A percentile compares a stretch with the other conserved stretches of the same genome.
Conservation (phyloP, 2,888 invertebrate genomes). For the Eupithecia tripunctaria region DNA sequence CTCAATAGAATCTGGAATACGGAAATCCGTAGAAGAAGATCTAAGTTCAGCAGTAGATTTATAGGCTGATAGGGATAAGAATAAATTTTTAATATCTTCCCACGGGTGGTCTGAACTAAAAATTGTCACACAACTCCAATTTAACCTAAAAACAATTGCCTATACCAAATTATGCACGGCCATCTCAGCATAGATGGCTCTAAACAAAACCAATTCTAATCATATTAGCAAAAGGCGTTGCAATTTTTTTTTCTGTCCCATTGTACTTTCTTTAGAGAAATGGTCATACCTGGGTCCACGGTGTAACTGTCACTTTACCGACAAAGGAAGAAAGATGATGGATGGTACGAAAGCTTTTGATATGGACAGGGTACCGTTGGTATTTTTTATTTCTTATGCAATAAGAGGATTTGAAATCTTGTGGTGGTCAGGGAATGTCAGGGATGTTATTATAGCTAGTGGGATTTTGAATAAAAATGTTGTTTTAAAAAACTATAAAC, state of each 20-base stretch:
- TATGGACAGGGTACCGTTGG: not conserved
- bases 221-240: not conserved
- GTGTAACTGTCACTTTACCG: not conserved
- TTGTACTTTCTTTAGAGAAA: conserved; percentile 6
- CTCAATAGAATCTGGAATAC: no score
- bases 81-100: not conserved
- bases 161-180: not conserved
- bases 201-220: not conserved
- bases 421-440: not conserved
- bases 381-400: not conserved
- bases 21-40: no score
- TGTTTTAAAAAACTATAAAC: no score
- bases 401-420: not conserved
- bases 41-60: no score
- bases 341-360: not conserved
- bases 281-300: not conserved
- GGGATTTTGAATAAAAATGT: no score
- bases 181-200: not conserved
- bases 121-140: not conserved
- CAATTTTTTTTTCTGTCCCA: not conserved
- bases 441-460: not conserved
- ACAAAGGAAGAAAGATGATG: not conserved
- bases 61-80: no score
- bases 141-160: not conserved
- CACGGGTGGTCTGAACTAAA: not conserved